phyloP scores from a whole-genome alignment of 64 coral and sea anemone genomes.

The Actinia tenebrosa region DNA sequence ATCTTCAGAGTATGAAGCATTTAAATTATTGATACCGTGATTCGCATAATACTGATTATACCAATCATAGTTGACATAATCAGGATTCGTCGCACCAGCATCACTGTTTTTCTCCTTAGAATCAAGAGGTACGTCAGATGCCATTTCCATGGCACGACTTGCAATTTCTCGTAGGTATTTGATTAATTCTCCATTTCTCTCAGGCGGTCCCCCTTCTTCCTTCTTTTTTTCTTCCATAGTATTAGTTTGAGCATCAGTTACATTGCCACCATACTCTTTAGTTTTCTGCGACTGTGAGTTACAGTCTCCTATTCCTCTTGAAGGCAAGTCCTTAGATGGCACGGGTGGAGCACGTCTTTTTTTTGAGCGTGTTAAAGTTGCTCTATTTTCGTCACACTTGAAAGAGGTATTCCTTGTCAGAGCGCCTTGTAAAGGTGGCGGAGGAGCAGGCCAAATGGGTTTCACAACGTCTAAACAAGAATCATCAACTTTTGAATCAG shows the following conservation, averaged over 20 bases:
- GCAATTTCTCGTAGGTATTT: background rate
- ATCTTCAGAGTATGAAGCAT: slow-evolving; percentile 38
- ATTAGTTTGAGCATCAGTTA: background rate
- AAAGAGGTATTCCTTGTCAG: slow-evolving; percentile 3
- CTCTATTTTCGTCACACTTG: background rate
- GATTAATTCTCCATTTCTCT: background rate
- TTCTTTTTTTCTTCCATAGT: background rate
- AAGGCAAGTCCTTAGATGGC: background rate
- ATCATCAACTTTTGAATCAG: background rate
- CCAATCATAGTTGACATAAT: background rate
- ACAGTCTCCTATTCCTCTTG: background rate
- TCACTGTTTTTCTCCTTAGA: background rate
- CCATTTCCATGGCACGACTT: background rate
- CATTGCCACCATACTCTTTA: no score
- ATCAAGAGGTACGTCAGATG: background rate
- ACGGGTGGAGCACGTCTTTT: slow-evolving; percentile 14
- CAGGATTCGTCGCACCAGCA: background rate
- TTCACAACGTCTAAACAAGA: background rate
- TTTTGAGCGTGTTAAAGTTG: background rate
- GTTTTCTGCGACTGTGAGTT: background rate
- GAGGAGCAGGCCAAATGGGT: slow-evolving; percentile 15
- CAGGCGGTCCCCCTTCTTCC: background rate
- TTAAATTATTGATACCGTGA: background rate
- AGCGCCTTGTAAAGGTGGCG: slow-evolving; percentile 27
- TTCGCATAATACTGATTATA: background rate